Percentiles rank a stretch among this genome's conserved stretches.
phyloP scores from a whole-genome alignment of 2,888 invertebrate genomes.

The Amiota mariae region DNA sequence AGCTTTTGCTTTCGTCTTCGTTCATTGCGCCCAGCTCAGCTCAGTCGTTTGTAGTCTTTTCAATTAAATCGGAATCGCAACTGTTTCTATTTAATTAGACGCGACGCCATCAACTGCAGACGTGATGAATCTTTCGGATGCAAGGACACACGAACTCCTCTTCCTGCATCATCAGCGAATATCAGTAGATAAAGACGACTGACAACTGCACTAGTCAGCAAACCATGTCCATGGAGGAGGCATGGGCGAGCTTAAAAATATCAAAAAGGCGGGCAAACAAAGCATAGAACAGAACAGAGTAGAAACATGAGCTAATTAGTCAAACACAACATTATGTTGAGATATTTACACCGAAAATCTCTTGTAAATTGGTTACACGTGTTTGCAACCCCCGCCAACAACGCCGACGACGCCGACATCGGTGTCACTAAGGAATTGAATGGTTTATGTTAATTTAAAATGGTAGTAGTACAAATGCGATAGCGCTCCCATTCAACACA shows the following conservation, averaged over 20 bases:
- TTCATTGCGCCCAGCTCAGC: not conserved
- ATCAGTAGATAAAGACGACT: not conserved
- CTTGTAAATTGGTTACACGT: conserved; percentile 27
- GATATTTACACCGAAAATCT: conserved; percentile 17
- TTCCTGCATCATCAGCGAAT: no score
- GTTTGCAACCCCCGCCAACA: not conserved
- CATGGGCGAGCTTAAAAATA: not conserved
- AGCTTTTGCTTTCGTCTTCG: not conserved
- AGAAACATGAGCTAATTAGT: conserved; percentile 23
- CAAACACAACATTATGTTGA: conserved; percentile 18
- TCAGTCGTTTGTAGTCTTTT: not conserved
- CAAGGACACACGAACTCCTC: not conserved
- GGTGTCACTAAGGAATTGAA: not conserved
- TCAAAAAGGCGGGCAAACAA: not conserved
- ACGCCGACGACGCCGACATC: not conserved
- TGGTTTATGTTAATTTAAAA: conserved; percentile 29
- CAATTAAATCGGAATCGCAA: conserved; percentile 21
- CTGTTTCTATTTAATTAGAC: conserved; percentile 25
- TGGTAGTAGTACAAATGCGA: not conserved
- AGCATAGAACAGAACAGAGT: not conserved
- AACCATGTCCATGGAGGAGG: not conserved
- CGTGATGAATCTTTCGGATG: conserved; percentile 9
- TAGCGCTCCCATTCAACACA: not conserved
- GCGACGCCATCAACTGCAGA: conserved; percentile 22
- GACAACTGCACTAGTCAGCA: not conserved